Evolutionary conservation across 2,888 invertebrate species (phyloP), one percentile per base, ranked within the genome.

Genomic region (Aethes cnicana): DNA sequence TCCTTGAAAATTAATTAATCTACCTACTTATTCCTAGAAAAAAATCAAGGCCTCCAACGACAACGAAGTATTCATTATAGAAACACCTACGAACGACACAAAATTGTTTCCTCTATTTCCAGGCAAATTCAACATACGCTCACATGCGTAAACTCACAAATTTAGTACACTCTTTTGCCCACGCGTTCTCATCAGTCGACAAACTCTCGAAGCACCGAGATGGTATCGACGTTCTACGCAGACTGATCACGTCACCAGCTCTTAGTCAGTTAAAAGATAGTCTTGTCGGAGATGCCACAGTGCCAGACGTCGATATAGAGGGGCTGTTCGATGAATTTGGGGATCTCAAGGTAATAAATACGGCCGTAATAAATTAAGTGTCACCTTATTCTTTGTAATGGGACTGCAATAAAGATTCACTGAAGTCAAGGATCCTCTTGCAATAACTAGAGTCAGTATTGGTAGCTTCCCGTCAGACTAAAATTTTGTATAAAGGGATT

Each of bases 41-140:
- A n/a, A n/a, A n/a, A n/a, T n/a, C n/a, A n/a, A n/a, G n/a, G n/a
- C n/a, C n/a, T n/a, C n/a, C n/a, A n/a, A n/a, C n/a, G n/a, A n/a
- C n/a, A n/a, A n/a, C n/a, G n/a, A n/a, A n/a, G n/a, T n/a, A n/a
- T n/a, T n/a, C n/a, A n/a, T n/a, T n/a, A n/a, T n/a, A n/a, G n/a
- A n/a, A n/a, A n/a, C n/a, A n/a, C n/a, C n/a, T 1, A 1, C 12
- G 4, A 12, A 14, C 6, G 11, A 32, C 9, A 18, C 20, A 14
- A 18, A 16, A 7, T 32, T 28, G 9, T 12, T 21, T 50, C 1
- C 53, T 54, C 1, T 20, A 42, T 53, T 66, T 55, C 3, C 72
- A 92, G 92, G 90, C 91, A 0, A 93, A 92, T 71, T 63, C 76
- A 3, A 90, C 91, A 0, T 92, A 92, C 61, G 76, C 87, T 0